A percentile compares a stretch with the other conserved stretches of the same genome.
phyloP scores from a whole-genome alignment of 2,888 invertebrate species.

The Eupsilia transversa region DNA sequence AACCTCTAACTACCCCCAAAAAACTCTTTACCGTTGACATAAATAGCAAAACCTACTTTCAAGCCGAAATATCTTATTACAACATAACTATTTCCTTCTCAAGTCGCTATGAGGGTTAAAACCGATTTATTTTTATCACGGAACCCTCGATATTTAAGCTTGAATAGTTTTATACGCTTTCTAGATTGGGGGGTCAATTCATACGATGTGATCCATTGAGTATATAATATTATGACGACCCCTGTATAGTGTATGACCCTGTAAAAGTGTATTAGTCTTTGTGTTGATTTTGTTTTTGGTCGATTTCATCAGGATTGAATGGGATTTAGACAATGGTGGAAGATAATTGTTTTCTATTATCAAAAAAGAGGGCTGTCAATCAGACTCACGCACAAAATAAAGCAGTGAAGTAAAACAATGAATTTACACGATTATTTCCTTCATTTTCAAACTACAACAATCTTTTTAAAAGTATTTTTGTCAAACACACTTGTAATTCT shows the following conservation, averaged over 20 bases:
- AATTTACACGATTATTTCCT: too few relatives aligned
- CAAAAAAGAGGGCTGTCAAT: neutral
- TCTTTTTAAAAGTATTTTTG: neutral
- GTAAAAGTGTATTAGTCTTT: neutral
- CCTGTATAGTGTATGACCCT: slow-evolving; percentile 21
- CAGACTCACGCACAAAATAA: neutral
- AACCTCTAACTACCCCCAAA: neutral
- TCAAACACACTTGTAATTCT: neutral
- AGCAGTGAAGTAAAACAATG: neutral
- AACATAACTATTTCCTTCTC: slow-evolving; percentile 37
- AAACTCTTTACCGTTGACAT: slow-evolving; percentile 13
- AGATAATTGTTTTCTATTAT: slow-evolving; percentile 18
- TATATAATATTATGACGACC: slow-evolving; percentile 47
- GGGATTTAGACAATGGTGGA: slow-evolving; percentile 15
- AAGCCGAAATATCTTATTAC: slow-evolving; percentile 38
- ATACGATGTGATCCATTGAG: slow-evolving; percentile 59
- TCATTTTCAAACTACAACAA: neutral
- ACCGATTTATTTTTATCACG: slow-evolving; percentile 65
- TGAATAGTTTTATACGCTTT: slow-evolving; percentile 62
- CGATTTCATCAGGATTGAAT: slow-evolving; percentile 24
- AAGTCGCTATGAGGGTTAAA: slow-evolving; percentile 56
- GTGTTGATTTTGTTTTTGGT: slow-evolving; percentile 17
- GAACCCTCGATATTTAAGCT: slow-evolving; percentile 62
- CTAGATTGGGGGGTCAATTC: slow-evolving; percentile 63
- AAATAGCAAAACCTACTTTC: slow-evolving; percentile 39